Conservation (phyloP, 2,888 invertebrate genomes). For the Drosophila barbarae region DNA sequence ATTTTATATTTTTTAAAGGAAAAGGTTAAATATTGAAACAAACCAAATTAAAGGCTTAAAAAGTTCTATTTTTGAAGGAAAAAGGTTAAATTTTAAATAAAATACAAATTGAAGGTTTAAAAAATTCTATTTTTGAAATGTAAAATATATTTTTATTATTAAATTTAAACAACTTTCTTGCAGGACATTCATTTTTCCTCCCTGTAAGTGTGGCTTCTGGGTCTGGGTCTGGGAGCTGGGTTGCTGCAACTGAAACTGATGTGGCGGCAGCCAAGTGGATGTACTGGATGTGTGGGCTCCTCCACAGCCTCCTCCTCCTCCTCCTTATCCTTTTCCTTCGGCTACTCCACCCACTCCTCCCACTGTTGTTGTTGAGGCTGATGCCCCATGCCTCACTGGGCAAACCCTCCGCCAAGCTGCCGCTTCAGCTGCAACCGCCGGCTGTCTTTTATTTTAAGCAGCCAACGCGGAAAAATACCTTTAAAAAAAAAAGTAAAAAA, state of each 20-base stretch:
- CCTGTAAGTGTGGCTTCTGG: not conserved
- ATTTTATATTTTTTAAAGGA: not conserved
- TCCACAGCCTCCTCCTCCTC: not conserved
- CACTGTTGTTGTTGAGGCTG: slow-evolving; percentile 1
- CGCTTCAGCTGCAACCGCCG: slow-evolving; percentile 39
- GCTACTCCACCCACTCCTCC: not conserved
- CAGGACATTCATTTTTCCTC: not conserved
- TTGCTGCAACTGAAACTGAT: slow-evolving; percentile 12
- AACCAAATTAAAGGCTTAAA: not conserved
- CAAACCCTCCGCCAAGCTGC: not conserved
- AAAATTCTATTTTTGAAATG: not conserved
- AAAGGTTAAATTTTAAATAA: not conserved
- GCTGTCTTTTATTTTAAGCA: slow-evolving; percentile 66
- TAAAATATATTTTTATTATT: not conserved
- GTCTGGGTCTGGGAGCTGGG: slow-evolving; percentile 3
- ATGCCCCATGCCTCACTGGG: slow-evolving; percentile 35
- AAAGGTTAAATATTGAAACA: not conserved
- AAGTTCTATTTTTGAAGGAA: not conserved
- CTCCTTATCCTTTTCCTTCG: not conserved
- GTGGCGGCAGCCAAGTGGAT: slow-evolving; percentile 35
- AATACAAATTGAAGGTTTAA: not conserved
- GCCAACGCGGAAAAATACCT: slow-evolving; percentile 60
- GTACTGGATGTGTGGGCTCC: slow-evolving; percentile 14
- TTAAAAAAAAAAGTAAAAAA: slow-evolving; percentile 14
- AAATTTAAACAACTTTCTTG: not conserved